Conservation (phyloP, 2,113 vertebrate genomes). For the Chionomys nivalis region DNA sequence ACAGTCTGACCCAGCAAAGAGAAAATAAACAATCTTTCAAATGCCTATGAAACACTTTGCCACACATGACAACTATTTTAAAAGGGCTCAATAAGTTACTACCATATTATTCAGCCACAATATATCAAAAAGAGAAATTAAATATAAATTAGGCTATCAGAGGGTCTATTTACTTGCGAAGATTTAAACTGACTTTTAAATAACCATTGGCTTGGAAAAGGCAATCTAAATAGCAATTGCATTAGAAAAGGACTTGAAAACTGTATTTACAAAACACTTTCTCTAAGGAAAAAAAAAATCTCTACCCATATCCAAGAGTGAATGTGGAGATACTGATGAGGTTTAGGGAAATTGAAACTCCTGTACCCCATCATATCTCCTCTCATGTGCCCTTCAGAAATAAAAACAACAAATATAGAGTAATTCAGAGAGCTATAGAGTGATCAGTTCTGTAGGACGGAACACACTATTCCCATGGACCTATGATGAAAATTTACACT, state of each 20-base stretch:
- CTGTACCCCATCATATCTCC: rapidly evolving
- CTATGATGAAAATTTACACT: not conserved
- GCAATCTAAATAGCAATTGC: not conserved
- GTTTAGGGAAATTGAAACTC: not conserved
- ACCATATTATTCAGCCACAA: not conserved
- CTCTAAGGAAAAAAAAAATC: not conserved
- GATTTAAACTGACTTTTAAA: slow-evolving; percentile 34
- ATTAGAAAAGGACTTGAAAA: slow-evolving; percentile 15
- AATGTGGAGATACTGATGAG: not conserved
- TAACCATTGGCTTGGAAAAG: slow-evolving; percentile 6
- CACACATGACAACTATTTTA: not conserved
- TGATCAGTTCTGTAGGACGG: not conserved
- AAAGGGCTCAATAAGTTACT: slow-evolving; percentile 4
- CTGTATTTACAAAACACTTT: not conserved
- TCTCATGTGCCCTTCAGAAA: not conserved
- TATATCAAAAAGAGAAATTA: slow-evolving; percentile 42
- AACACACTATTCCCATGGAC: not conserved
- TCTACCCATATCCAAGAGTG: not conserved
- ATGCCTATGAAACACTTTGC: not conserved
- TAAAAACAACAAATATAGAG: not conserved
- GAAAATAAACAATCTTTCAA: slow-evolving; percentile 37
- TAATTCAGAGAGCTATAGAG: not conserved
- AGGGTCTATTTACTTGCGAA: slow-evolving; percentile 9
- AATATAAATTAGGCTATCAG: slow-evolving; percentile 22
- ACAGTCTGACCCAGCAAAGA: not conserved